Base-by-base conservation (phyloP, 2,888 invertebrate genomes). In the Smittia sp. region DNA sequence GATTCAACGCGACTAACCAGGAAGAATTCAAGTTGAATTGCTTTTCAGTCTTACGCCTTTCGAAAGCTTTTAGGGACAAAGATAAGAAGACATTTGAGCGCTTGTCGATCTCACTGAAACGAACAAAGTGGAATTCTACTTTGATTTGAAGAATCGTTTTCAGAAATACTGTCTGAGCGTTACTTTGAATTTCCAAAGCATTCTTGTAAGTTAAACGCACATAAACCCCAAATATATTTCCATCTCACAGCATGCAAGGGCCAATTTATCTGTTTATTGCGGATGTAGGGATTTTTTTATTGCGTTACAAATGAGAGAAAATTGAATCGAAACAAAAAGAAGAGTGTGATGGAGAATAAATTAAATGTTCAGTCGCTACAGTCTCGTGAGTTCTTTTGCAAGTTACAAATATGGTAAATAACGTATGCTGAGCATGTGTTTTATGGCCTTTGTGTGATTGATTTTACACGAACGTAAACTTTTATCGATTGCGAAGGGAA, bases 401-500 rank as follows among this genome's bases (percentile, higher is more conserved):
- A 6, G 68, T 18, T 13, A 68, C 27, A 46, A 68, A 58, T 58
- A 58, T 58, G 58, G 22, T 41, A 68, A 41, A 41, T 67, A 20
- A 18, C 46, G 68, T 41, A 66, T 15, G 20, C 39, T 46, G 39
- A 46, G 68, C 68, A 68, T 66, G 66, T 66, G 66, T 66, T 66
- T 66, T 66, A 65, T 65, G 11, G 27, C 13, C 13, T 6, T n/a
- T 15, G 15, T 32, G 68, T 68, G 68, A 68, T 68, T 68, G 68
- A 68, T 68, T 68, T 39, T 24, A 24, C 68, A 68, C 41, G 68
- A 68, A 68, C 41, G 46, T 68, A 46, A 68, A 68, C 41, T 68
- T 68, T 68, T 68, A 68, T 68, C 46, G 68, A 68, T 68, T 68
- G 15, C 22, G n/a, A 22, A 22, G 18, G 58, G 58, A 22, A 32